Evolutionary conservation across 2,888 invertebrate species (phyloP).

Genomic region (Heterodera filipjevi): DNA sequence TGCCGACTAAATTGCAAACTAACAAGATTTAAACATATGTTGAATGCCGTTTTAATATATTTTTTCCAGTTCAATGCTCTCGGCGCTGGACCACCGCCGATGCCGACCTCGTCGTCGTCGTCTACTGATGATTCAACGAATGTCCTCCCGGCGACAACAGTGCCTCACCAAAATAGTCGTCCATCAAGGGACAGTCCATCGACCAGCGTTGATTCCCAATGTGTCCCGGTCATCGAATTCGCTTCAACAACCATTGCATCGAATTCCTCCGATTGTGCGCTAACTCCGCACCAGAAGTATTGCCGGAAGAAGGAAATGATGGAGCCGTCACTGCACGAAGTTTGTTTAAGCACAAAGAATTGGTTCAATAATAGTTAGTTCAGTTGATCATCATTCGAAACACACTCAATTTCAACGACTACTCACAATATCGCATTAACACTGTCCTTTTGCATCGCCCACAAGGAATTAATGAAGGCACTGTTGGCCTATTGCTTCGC

Average conservation of each 20-base stretch:
- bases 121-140: too few relatives aligned
- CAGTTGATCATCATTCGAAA: slow-evolving; percentile 38
- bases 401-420: slow-evolving; percentile 28
- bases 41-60: too few relatives aligned
- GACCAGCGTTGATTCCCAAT: not conserved
- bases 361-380: slow-evolving; percentile 9
- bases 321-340: slow-evolving; percentile 13
- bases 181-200: not conserved
- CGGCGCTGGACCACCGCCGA: not conserved
- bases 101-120: not conserved
- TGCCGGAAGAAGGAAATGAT: not conserved
- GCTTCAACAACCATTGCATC: slow-evolving; percentile 1
- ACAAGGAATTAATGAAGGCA: slow-evolving; percentile 42
- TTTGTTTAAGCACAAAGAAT: not conserved
- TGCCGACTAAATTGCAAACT: too few relatives aligned
- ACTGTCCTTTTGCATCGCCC: slow-evolving; percentile 40
- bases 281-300: not conserved
- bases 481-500: slow-evolving; percentile 45
- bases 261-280: not conserved
- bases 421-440: slow-evolving; percentile 42
- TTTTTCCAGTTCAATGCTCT: too few relatives aligned
- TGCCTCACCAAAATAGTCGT: too few relatives aligned
- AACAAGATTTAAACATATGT: too few relatives aligned
- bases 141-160: too few relatives aligned
- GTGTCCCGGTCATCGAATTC: not conserved